A percentile compares a stretch with the other conserved stretches of the same genome.
Conservation (phyloP, 2,797 vertebrate genomes). For the Pangasius djambal region DNA sequence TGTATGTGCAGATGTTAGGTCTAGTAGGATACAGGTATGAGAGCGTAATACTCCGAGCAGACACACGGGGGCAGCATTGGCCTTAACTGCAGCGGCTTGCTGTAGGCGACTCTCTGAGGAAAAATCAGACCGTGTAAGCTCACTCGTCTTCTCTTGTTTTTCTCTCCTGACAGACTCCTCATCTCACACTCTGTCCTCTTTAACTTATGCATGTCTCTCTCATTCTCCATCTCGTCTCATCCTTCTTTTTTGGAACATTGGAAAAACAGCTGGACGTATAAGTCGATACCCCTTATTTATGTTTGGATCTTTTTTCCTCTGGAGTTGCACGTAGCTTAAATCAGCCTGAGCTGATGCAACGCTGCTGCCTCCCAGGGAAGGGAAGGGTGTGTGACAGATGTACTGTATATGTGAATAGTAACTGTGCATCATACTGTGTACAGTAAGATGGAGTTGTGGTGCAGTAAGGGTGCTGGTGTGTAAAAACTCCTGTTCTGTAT, state of each 20-base stretch:
- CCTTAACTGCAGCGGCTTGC: constrained; percentile 70
- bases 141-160: constrained; percentile 41
- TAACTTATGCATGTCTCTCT: constrained; percentile 58
- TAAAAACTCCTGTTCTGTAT: not conserved
- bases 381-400: not conserved
- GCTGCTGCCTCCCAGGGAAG: not conserved
- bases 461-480: not conserved
- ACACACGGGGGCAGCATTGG: constrained; percentile 92
- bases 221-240: not conserved
- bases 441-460: not conserved
- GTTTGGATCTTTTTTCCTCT: not conserved
- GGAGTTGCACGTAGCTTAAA: not conserved
- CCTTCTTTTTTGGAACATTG: not conserved
- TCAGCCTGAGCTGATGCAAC: constrained; percentile 11
- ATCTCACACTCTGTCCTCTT: constrained; percentile 45
- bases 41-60: constrained; percentile 28
- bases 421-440: not conserved
- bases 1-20: not conserved
- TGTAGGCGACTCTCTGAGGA: constrained; percentile 73
- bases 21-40: not conserved
- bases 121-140: constrained; percentile 64
- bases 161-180: constrained; percentile 23
- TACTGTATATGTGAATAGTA: not conserved
- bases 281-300: constrained; percentile 14
- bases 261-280: not conserved